Conservation (phyloP, 2,113 vertebrate species). For the Gymnogyps californianus region DNA sequence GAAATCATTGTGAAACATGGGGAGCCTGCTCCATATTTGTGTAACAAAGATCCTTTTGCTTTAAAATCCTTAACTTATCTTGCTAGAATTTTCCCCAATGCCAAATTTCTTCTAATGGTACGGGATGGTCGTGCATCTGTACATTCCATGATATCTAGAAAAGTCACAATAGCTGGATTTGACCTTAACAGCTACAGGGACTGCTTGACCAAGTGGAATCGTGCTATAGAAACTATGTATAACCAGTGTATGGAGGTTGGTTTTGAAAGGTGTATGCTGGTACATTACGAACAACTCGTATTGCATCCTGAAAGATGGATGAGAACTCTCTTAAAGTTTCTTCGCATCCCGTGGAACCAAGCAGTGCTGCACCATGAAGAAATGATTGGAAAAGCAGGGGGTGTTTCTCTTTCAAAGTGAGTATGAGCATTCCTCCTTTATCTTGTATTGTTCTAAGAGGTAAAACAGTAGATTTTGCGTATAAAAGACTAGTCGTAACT, state of each 20-base stretch:
- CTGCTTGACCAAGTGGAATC: conserved; percentile 97
- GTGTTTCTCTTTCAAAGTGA: conserved; percentile 97
- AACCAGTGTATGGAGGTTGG: conserved; percentile 93
- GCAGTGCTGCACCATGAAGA: conserved; percentile 95
- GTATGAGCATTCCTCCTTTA: conserved; percentile 32
- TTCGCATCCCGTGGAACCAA: conserved; percentile 89
- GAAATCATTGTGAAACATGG: conserved; percentile 97
- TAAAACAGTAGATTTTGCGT: background rate
- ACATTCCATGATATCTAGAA: conserved; percentile 97
- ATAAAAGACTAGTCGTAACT: background rate
- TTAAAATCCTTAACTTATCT: conserved; percentile 93
- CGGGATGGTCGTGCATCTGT: conserved; percentile 92
- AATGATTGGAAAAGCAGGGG: conserved; percentile 95
- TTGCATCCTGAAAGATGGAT: conserved; percentile 95
- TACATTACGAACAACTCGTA: conserved; percentile 93
- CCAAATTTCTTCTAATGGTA: conserved; percentile 95
- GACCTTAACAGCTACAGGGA: conserved; percentile 95
- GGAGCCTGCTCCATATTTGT: conserved; percentile 90
- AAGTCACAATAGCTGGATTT: conserved; percentile 96
- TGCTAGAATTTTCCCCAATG: conserved; percentile 92
- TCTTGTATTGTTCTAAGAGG: background rate
- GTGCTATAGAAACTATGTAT: conserved; percentile 97
- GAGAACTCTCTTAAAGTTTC: conserved; percentile 90
- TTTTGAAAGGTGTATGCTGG: conserved; percentile 83
- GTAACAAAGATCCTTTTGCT: conserved; percentile 97